These are phyloP conservation scores for Drosophila ogumai DNA, from an alignment of 1,140 invertebrate genomes.

Conservation along the genomic window DNA sequence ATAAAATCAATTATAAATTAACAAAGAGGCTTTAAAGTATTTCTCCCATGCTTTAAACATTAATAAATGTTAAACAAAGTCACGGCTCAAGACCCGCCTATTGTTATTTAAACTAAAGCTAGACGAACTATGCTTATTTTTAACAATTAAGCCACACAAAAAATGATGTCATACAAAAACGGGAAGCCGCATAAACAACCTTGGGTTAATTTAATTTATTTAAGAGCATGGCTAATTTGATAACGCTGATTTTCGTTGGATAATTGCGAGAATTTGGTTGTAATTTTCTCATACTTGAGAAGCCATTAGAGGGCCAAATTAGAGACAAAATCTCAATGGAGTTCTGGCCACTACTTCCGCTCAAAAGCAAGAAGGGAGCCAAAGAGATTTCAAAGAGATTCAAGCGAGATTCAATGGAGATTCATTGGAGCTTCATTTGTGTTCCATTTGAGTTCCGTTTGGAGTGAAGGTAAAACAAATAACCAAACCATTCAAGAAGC, in stretches of 20 bases:
- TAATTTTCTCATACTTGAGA: conserved; percentile 44
- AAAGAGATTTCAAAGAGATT: neutral
- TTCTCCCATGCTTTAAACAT: neutral
- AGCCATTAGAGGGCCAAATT: conserved; percentile 34
- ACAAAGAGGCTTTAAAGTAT: neutral
- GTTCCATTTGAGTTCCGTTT: neutral
- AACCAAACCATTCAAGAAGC: neutral
- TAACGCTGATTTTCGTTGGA: conserved; percentile 18
- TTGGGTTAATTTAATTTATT: conserved; percentile 13
- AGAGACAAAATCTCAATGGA: neutral
- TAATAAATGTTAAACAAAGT: conserved; percentile 3
- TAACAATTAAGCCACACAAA: neutral
- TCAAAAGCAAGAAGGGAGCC: neutral
- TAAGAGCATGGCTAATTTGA: conserved; percentile 40
- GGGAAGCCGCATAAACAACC: conserved; percentile 7
- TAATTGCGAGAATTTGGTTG: conserved; percentile 47
- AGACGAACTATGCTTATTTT: conserved; percentile 5
- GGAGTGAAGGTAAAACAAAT: conserved; percentile 43
- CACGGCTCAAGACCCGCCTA: neutral
- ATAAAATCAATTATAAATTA: neutral
- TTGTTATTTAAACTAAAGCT: conserved; percentile 4
- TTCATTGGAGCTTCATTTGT: neutral
- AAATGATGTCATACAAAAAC: conserved; percentile 28
- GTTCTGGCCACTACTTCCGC: conserved; percentile 23
- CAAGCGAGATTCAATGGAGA: neutral